Evolutionary conservation across 2,888 invertebrate species (phyloP), one percentile per base, ranked within the genome.

Genomic region (Harpagoxenus sublaevis): DNA sequence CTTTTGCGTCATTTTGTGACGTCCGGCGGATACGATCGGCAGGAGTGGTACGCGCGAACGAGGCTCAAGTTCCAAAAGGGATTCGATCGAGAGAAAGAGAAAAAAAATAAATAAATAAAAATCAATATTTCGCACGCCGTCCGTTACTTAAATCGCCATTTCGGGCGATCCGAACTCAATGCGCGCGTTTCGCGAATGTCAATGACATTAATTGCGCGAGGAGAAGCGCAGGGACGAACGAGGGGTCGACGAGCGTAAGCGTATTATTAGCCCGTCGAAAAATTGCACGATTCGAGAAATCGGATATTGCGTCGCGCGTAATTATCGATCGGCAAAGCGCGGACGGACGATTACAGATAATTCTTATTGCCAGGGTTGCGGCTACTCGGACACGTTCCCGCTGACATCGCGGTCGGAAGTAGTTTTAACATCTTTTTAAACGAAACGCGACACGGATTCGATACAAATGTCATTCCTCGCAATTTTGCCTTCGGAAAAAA

Each of bases 281-380:
- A 81, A 73, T 81, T 81, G 79, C 73, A 60, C 57, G 60, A 60
- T 60, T 60, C 73, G 79, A 73, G 60, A 81, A 60, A 81, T 73
- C 79, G 79, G 79, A 81, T 73, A 39, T 81, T 81, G 79, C 73
- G n/a, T 62, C 79, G 71, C 48, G 28, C 60, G 51, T 81, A 81
- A 81, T 81, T 81, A 81, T 81, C 70, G 60, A 79, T 79, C 57
- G 79, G 15, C 55, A 78, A 74, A 51, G 39, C 53, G 53, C 53
- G 39, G 51, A 39, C 35, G 15, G 28, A 55, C 55, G 51, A 57
- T 78, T 55, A 51, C 31, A 62, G 39, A 48, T 18, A 23, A 48
- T 48, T 51, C 15, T 10, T 12, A 23, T 10, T 23, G 45, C 45
- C 35, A 10, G 18, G n/a, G 28, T 74, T 60, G 23, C 23, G 3